These are phyloP conservation scores for Agelas oroides DNA, from an alignment of 37 sponge, comb jelly and placozoan species.

Conservation along the genomic window DNA sequence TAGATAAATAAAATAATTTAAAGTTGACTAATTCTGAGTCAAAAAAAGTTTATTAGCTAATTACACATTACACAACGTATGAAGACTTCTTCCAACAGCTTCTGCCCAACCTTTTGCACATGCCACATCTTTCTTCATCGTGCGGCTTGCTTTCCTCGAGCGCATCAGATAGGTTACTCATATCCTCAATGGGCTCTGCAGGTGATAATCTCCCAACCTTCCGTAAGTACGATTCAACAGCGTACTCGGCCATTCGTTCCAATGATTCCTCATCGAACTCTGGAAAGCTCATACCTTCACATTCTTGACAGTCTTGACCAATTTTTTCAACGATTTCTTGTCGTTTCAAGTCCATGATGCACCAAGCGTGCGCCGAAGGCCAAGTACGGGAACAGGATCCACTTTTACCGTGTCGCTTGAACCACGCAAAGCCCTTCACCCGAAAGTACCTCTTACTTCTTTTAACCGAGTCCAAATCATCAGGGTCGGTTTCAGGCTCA, in stretches of 20 bases:
- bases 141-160: conserved; percentile 40
- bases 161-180: neutral
- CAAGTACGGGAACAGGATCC: conserved; percentile 11
- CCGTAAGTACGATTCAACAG: conserved; percentile 17
- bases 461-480: neutral
- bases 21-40: too few species aligned
- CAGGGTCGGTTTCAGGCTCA: neutral
- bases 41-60: too few species aligned
- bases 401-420: neutral
- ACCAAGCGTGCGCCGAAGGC: conserved; percentile 57
- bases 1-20: too few species aligned
- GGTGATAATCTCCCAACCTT: neutral
- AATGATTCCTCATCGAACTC: conserved; percentile 15
- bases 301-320: conserved; percentile 28
- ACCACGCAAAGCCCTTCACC: conserved; percentile 48
- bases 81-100: conserved; percentile 73
- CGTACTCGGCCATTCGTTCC: conserved; percentile 45
- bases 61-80: too few species aligned
- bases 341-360: conserved; percentile 32
- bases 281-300: conserved; percentile 5
- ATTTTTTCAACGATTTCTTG: conserved; percentile 1
- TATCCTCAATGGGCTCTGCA: neutral
- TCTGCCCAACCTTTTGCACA: conserved; percentile 24
- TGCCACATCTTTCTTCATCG: conserved; percentile 49
- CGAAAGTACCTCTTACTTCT: conserved; percentile 23